A percentile compares a stretch with the other conserved stretches of the same genome.
These are phyloP conservation scores for Sciurus vulgaris DNA, from an alignment of 2,797 vertebrate species.

Conservation along the genomic window DNA sequence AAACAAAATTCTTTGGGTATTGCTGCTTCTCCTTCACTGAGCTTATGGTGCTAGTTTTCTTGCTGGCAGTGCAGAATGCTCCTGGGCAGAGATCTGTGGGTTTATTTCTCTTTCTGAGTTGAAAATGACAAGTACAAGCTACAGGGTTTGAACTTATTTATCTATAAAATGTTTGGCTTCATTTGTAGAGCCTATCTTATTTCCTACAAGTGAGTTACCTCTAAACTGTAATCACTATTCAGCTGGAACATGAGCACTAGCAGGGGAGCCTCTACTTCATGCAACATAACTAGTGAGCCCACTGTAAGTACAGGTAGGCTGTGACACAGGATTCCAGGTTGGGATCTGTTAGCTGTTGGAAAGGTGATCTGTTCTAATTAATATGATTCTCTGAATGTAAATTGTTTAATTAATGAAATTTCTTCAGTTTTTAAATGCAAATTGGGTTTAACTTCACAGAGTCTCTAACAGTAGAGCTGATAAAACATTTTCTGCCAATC, in stretches of 20 bases:
- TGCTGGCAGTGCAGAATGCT: background rate
- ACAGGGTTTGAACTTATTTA: slow-evolving; percentile 56
- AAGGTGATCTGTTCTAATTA: background rate
- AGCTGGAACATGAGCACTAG: slow-evolving; percentile 24
- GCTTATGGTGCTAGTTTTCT: slow-evolving; percentile 46
- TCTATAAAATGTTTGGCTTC: slow-evolving; percentile 64
- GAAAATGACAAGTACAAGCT: slow-evolving; percentile 54
- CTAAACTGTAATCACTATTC: slow-evolving; percentile 51
- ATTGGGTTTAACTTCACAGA: slow-evolving; percentile 16
- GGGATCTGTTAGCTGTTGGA: slow-evolving; percentile 26
- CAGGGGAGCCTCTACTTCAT: background rate
- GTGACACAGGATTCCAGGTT: background rate
- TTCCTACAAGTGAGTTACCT: slow-evolving; percentile 64
- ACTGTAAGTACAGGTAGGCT: background rate
- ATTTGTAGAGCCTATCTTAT: slow-evolving; percentile 61
- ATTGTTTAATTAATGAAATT: slow-evolving; percentile 31
- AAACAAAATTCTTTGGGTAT: background rate
- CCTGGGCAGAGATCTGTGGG: background rate
- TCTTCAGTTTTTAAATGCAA: background rate
- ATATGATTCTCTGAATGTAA: background rate
- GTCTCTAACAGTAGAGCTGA: background rate
- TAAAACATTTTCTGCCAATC: slow-evolving; percentile 26
- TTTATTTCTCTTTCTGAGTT: slow-evolving; percentile 45
- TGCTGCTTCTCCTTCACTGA: background rate
- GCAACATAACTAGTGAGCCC: background rate